phyloP scores from a whole-genome alignment of 2,797 vertebrate species.

The Sebastes dallii region DNA sequence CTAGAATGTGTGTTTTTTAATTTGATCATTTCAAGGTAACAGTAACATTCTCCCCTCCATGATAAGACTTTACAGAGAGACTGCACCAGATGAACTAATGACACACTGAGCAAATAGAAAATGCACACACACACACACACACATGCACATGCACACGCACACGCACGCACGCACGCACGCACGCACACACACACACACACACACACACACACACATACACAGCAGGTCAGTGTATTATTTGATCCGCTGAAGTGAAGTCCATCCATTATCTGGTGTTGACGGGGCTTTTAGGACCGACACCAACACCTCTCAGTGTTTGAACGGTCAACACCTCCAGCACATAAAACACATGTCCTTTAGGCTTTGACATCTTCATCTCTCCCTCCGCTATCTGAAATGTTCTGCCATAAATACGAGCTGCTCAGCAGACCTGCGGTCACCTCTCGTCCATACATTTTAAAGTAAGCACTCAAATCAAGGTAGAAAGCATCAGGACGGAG shows the following conservation, averaged over 20 bases:
- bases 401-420: neutral
- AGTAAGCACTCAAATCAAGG: neutral
- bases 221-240: neutral
- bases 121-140: no score
- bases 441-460: neutral
- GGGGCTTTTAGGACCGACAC: conserved; percentile 12
- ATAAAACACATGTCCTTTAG: neutral
- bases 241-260: neutral
- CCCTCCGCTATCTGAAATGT: neutral
- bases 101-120: neutral
- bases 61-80: neutral
- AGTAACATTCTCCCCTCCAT: neutral
- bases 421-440: neutral
- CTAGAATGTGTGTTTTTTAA: neutral
- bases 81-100: neutral
- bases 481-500: neutral
- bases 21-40: neutral
- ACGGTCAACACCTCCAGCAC: neutral
- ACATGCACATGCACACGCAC: no score
- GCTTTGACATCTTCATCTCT: neutral
- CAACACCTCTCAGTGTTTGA: neutral
- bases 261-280: conserved; percentile 16
- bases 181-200: neutral
- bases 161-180: neutral
- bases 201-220: neutral